phyloP scores from a whole-genome alignment of 2,113 vertebrate genomes.

The Empidonax alnorum region DNA sequence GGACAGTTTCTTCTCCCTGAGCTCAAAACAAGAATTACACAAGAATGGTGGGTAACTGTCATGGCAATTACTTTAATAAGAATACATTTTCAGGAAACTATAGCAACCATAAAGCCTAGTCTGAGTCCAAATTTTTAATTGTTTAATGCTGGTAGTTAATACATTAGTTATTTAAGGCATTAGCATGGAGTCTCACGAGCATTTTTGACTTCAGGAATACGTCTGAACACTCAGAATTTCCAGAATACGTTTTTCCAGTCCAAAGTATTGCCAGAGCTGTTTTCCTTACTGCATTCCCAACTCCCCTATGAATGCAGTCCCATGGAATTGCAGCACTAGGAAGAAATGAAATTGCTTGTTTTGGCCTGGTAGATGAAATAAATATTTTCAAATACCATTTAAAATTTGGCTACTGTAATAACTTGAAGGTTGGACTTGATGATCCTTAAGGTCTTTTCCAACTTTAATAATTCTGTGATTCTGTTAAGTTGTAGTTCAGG shows the following conservation, averaged over 20 bases:
- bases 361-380: not conserved
- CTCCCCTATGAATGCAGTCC: not conserved
- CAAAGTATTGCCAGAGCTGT: not conserved
- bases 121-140: not conserved
- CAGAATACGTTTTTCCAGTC: not conserved
- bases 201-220: not conserved
- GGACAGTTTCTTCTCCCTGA: conserved; percentile 94
- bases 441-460: not conserved
- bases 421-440: not conserved
- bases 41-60: conserved; percentile 88
- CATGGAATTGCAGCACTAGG: not conserved
- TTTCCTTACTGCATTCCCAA: not conserved
- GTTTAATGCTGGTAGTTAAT: not conserved
- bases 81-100: not conserved
- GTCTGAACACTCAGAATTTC: not conserved
- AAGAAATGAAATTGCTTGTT: not conserved
- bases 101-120: not conserved
- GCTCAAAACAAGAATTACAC: conserved; percentile 88
- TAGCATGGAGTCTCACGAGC: not conserved
- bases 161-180: not conserved
- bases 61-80: not conserved
- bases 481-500: not conserved
- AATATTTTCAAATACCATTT: not conserved
- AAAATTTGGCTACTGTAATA: not conserved
- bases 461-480: not conserved